Evolutionary conservation across 2,797 vertebrate species (phyloP), one percentile per base, ranked within the genome.

Genomic region (Mareca strepera): DNA sequence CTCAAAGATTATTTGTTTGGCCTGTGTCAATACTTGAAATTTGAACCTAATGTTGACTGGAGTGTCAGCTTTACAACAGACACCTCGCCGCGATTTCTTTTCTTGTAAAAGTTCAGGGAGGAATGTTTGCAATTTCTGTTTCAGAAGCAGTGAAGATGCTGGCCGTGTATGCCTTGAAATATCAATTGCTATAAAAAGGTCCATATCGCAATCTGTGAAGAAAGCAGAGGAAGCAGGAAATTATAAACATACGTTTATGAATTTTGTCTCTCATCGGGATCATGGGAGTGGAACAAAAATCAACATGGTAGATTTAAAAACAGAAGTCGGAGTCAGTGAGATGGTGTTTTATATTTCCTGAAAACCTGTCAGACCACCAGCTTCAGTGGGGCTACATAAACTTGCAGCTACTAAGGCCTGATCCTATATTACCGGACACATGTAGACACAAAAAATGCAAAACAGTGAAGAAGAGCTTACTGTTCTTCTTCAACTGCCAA

Each of bases 111-210:
- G 97, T 37, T 94, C 93, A 5, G 98, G 98, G n/a, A 99, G 96
- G 79, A 97, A 98, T 5, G 14, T 29, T 92, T 93, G 92, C 29
- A 99, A 97, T 70, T 96, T 98, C 87, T 81, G 79, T 76, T 98
- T 98, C 58, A 98, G 82, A 18, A 83, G 96, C 87, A 96, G 56
- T 43, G 98, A 91, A 21, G 59, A 67, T 31, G 82, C 83, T 25
- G 68, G 82, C 12, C 53, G 82, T 7, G 8, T 25, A 17, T 10
- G 89, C 17, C 37, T 90, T 6, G 99, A 98, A 86, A 98, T 98
- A 89, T 99, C 99, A 37, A 99, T 97, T 62, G 98, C 99, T 81
- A 99, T 72, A 63, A 97, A 98, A 88, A 99, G 97, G 81, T 99
- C 98, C 26, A 99, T 80, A 43, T 29, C 69, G 76, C 99, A 99